phyloP scores from a whole-genome alignment of 2,113 vertebrate genomes.

The Hiodon alosoides region DNA sequence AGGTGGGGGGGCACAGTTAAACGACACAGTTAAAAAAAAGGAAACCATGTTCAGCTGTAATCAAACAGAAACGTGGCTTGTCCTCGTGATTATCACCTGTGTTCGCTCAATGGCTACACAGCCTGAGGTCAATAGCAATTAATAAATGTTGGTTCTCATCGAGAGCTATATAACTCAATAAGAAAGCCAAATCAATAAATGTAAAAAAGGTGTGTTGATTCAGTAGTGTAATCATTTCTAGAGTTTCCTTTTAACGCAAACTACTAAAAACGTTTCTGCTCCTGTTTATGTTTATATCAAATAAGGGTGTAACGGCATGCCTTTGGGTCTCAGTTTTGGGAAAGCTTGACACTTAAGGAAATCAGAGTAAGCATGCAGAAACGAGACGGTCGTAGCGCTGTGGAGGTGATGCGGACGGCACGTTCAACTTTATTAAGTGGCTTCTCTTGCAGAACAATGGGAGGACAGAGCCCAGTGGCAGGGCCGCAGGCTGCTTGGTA shows the following conservation, averaged over 20 bases:
- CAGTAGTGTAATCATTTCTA: background rate
- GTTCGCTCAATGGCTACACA: background rate
- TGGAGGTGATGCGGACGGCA: conserved; percentile 46
- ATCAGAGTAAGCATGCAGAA: background rate
- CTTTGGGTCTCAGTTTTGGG: too few species aligned
- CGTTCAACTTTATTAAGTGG: conserved; percentile 83
- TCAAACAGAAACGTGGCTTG: background rate
- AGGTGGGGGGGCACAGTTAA: background rate
- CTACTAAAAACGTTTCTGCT: background rate
- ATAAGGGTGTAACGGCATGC: background rate
- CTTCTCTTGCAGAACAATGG: conserved; percentile 70
- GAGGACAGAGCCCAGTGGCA: conserved; percentile 69
- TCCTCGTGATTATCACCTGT: background rate
- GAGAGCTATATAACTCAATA: background rate
- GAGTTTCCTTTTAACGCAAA: background rate
- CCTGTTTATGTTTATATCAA: background rate
- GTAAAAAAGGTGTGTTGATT: background rate
- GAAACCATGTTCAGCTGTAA: background rate
- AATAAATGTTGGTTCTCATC: background rate
- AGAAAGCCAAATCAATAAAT: conserved; percentile 5
- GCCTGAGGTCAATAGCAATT: background rate
- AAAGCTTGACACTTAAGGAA: background rate
- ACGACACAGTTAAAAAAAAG: background rate
- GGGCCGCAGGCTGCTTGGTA: conserved; percentile 72
- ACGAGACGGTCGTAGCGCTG: conserved; percentile 36